Base-by-base conservation (phyloP, 2,888 invertebrate genomes). In the Melanotus villosus region DNA sequence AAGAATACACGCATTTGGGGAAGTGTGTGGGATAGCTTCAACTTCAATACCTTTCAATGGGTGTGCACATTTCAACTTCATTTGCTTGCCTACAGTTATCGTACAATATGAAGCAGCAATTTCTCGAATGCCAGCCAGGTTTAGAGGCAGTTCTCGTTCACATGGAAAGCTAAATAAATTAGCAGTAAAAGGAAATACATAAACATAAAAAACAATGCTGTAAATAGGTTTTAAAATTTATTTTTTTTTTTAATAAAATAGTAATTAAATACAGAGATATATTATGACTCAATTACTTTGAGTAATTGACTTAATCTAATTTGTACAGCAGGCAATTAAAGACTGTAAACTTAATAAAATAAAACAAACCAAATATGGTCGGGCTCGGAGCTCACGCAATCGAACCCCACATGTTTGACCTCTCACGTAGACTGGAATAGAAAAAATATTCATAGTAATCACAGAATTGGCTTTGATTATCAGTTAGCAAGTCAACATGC, bases 391-490 rank as follows among this genome's bases (percentile, higher is more conserved):
- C 58, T 65, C 60, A 59, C 26, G 50, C 34, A 43, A 64, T 64
- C 66, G 59, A 66, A 52, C 64, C 70, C 65, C 56, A 12, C 56
- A 32, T 21, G 34, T 32, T 71, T 58, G 58, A 66, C 69, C 52
- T 74, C 76, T 77, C 70, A 76, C 78, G 75, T 78, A 74, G 82
- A 84, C 84, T 84, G 83, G 75, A 84, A 84, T 83, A 82, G 78
- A 83, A 84, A 84, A 70, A 80, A 76, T 78, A 76, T 76, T 80
- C 83, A 79, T 83, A 83, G 80, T 82, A 83, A 69, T 84, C 83
- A 83, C 84, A 84, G 81, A 21, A 63, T 57, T 34, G 12, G 47
- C 45, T 52, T 62, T 65, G 32, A 54, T 52, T 7, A 23, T n/a
- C 7, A 3, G 21, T 30, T 60, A 59, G 38, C 32, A 41, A 65